Conservation (phyloP, 2,113 vertebrate genomes). For the Jaculus jaculus region DNA sequence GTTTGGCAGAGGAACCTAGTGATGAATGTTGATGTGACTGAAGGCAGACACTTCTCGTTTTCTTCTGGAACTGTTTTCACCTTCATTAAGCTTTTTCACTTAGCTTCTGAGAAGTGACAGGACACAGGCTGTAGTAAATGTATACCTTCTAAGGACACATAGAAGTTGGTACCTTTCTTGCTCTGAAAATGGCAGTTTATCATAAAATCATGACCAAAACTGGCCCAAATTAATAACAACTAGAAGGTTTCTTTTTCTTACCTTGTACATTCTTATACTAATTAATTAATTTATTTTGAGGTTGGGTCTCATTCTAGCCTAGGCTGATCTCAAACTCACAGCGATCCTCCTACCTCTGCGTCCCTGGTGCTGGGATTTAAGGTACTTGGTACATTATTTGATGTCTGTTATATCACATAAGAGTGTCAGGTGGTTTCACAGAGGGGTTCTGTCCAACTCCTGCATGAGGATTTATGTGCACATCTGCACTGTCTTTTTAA, state of each 20-base stretch:
- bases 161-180: background rate
- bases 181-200: background rate
- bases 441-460: background rate
- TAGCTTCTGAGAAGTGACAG: background rate
- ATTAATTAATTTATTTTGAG: no score
- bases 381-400: background rate
- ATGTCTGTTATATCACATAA: background rate
- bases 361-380: no score
- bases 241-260: background rate
- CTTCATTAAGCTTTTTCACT: background rate
- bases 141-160: background rate
- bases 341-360: no score
- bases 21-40: background rate
- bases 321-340: no score
- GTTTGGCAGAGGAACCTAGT: background rate
- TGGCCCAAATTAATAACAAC: background rate
- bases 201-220: background rate
- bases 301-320: no score
- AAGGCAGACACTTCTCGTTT: background rate
- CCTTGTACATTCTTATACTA: background rate
- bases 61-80: background rate
- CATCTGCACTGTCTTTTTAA: background rate
- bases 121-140: background rate
- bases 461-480: background rate
- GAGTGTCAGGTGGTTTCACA: background rate